phyloP scores from a whole-genome alignment of 2,113 vertebrate genomes.

The Himantopus leucocephalus region DNA sequence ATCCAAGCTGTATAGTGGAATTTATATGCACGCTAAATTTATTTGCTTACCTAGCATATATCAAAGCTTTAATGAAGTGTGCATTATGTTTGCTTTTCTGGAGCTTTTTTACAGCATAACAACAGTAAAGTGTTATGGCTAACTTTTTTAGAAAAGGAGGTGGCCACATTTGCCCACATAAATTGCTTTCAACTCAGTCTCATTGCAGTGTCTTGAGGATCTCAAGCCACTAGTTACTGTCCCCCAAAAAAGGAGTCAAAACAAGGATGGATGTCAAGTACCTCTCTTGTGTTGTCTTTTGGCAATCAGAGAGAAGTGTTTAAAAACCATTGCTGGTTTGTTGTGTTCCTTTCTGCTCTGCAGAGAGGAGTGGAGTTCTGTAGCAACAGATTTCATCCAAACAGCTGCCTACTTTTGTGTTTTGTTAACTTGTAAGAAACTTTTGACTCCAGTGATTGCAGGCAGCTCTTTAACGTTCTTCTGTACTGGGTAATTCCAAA shows the following conservation, averaged over 20 bases:
- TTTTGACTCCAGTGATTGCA: not conserved
- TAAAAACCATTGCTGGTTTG: not conserved
- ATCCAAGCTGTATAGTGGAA: not conserved
- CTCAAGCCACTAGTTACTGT: not conserved
- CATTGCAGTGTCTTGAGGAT: not conserved
- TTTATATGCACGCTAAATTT: not conserved
- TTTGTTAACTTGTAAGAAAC: not conserved
- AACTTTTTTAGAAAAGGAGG: not conserved
- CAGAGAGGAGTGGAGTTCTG: not conserved
- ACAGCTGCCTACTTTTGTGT: not conserved
- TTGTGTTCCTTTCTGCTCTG: not conserved
- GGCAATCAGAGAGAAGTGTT: not conserved
- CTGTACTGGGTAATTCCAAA: not conserved
- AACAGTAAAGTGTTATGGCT: not conserved
- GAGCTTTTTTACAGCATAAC: not conserved
- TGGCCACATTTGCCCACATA: not conserved
- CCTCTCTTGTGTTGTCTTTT: not conserved
- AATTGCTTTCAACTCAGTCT: not conserved
- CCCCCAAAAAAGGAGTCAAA: not conserved
- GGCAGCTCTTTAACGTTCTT: not conserved
- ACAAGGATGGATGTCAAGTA: not conserved
- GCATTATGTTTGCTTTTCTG: not conserved
- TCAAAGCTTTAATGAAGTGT: not conserved
- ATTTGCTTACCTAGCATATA: not conserved
- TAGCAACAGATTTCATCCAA: not conserved